Evolutionary conservation across 2,113 vertebrate species (phyloP).

Genomic region (Cettia cetti): DNA sequence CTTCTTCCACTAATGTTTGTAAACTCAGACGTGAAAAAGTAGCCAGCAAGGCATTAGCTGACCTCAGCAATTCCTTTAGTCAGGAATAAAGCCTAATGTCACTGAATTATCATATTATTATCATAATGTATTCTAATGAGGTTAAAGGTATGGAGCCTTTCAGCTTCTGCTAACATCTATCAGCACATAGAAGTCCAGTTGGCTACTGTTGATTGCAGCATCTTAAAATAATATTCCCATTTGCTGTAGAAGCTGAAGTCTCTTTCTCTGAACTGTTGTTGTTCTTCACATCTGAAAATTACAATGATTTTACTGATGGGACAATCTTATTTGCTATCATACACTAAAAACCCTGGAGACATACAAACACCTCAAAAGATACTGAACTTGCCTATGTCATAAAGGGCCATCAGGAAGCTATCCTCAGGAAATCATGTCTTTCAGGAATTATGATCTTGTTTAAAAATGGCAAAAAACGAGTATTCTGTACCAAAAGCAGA

Average conservation of each 20-base stretch:
- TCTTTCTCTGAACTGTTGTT: not conserved
- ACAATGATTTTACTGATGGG: not conserved
- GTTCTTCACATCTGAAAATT: not conserved
- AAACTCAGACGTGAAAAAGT: not conserved
- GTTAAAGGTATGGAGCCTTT: not conserved
- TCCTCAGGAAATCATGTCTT: not conserved
- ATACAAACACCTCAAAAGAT: not conserved
- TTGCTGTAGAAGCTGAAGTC: not conserved
- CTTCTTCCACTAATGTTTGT: not conserved
- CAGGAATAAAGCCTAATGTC: not conserved
- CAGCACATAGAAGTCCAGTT: not conserved
- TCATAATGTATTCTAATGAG: not conserved
- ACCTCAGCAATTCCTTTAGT: not conserved
- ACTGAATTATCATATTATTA: not conserved
- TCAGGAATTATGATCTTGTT: not conserved
- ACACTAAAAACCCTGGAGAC: not conserved
- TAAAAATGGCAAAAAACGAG: not conserved
- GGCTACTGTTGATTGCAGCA: not conserved
- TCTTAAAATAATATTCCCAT: not conserved
- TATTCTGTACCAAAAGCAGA: not conserved
- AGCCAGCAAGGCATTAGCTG: not conserved
- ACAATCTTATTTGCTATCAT: not conserved
- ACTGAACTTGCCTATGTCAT: not conserved
- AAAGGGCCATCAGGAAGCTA: not conserved
- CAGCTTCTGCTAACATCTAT: not conserved